These are phyloP conservation scores for Drosophila rhopaloa DNA, from an alignment of 1,140 invertebrate genomes.

Conservation along the genomic window DNA sequence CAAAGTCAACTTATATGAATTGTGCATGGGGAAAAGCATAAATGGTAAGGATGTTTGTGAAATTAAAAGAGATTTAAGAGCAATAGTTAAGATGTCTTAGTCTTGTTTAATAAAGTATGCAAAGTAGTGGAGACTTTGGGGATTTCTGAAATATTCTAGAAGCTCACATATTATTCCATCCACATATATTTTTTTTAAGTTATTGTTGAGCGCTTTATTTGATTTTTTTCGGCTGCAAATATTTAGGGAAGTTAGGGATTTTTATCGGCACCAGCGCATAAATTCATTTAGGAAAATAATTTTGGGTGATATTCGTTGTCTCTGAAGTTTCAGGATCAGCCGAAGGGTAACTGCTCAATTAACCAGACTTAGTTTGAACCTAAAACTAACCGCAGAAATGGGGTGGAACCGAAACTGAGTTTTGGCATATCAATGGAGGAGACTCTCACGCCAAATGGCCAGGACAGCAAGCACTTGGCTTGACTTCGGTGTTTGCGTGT, in stretches of 20 bases:
- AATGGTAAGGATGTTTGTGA: background rate
- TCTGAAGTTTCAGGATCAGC: background rate
- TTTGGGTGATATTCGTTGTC: background rate
- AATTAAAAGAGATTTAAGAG: slow-evolving; percentile 10
- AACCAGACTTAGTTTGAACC: slow-evolving; percentile 9
- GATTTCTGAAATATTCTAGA: background rate
- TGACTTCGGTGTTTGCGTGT: slow-evolving; percentile 72
- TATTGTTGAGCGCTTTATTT: too few relatives aligned
- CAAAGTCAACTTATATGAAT: slow-evolving; percentile 28
- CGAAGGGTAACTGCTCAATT: slow-evolving; percentile 3
- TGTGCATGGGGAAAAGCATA: background rate
- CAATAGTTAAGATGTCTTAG: background rate
- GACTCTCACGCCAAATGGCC: slow-evolving; percentile 66
- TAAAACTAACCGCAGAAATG: slow-evolving; percentile 23
- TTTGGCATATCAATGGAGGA: slow-evolving; percentile 65
- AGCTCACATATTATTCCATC: background rate
- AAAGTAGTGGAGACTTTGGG: background rate
- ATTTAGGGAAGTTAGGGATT: too few relatives aligned
- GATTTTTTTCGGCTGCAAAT: too few relatives aligned
- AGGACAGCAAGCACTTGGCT: slow-evolving; percentile 48
- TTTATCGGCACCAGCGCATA: too few relatives aligned
- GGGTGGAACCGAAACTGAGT: slow-evolving; percentile 4
- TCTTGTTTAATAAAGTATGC: background rate
- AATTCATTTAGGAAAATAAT: too few relatives aligned
- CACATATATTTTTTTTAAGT: too few relatives aligned